A percentile compares a stretch with the other conserved stretches of the same genome.
These are phyloP conservation scores for Malachius bipustulatus DNA, from an alignment of 2,888 invertebrate species.

Conservation along the genomic window DNA sequence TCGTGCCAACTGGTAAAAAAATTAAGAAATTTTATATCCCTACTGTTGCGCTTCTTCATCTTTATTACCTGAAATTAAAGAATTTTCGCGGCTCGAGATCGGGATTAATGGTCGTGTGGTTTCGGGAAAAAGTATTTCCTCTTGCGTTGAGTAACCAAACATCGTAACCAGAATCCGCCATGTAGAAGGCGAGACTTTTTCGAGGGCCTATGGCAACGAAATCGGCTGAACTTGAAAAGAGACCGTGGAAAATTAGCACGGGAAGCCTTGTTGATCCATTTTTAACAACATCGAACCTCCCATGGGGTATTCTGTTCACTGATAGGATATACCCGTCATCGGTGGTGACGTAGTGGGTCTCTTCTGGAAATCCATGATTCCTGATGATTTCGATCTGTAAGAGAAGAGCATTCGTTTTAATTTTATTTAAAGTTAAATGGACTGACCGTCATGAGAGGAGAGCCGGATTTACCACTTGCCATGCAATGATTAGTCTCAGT, in stretches of 20 bases:
- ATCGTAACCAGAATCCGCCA: conserved; percentile 28
- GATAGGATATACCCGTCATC: conserved; percentile 46
- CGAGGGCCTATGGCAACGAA: conserved; percentile 43
- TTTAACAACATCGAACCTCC: conserved; percentile 23
- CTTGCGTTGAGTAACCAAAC: conserved; percentile 17
- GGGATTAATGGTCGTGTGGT: conserved; percentile 17
- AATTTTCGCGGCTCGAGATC: too few species aligned
- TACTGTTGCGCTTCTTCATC: too few species aligned
- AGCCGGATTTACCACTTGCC: too few species aligned
- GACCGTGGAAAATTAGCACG: conserved; percentile 43
- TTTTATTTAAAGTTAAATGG: too few species aligned
- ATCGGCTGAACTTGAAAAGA: conserved; percentile 41
- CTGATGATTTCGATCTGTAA: conserved; percentile 37
- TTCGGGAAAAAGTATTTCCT: conserved; percentile 13
- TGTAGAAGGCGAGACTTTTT: conserved; percentile 30
- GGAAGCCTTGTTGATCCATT: too few species aligned
- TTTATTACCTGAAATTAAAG: too few species aligned
- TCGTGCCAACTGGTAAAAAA: conserved; percentile 81
- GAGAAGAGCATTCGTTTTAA: too few species aligned
- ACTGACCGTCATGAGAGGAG: too few species aligned
- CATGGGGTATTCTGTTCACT: conserved; percentile 43
- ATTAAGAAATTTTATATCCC: too few species aligned
- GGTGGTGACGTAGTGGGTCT: conserved; percentile 37
- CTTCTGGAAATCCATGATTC: conserved; percentile 36
- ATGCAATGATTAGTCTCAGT: too few species aligned